Evolutionary conservation across 1,140 invertebrate species (phyloP).

Genomic region (Ceratina calcarata): DNA sequence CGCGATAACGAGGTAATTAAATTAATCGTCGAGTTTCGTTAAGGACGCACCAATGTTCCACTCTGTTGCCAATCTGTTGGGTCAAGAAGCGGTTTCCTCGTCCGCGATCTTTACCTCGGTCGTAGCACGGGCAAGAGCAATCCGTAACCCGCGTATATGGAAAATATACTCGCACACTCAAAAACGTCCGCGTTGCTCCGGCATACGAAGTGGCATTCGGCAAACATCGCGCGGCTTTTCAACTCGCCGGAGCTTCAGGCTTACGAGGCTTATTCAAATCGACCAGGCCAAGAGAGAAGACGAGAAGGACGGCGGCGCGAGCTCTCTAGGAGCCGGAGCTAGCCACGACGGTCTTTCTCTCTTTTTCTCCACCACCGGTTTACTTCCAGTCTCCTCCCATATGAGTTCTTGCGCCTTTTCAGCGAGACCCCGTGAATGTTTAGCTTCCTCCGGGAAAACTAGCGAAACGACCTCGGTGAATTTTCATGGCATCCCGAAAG

Average conservation of each 20-base stretch:
- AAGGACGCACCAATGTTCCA: neutral
- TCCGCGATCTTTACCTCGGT: neutral
- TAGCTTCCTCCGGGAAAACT: neutral
- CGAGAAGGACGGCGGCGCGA: neutral
- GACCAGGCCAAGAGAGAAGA: slow-evolving; percentile 20
- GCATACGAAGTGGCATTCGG: slow-evolving; percentile 72
- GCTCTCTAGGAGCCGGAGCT: slow-evolving; percentile 10
- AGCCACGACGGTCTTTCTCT: neutral
- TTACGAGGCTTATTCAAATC: slow-evolving; percentile 71
- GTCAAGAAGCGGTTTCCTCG: neutral
- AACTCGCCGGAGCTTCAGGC: slow-evolving; percentile 59
- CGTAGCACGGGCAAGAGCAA: neutral
- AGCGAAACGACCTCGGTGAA: neutral
- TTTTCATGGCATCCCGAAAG: too few species aligned
- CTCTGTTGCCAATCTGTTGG: neutral
- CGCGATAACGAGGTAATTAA: neutral
- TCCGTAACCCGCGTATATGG: slow-evolving; percentile 32
- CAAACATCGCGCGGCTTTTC: slow-evolving; percentile 69
- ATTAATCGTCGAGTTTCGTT: neutral
- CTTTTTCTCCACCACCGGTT: slow-evolving; percentile 30
- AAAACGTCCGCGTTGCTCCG: slow-evolving; percentile 56
- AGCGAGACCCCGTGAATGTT: slow-evolving; percentile 1
- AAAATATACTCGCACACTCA: slow-evolving; percentile 61
- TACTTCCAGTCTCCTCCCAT: slow-evolving; percentile 22
- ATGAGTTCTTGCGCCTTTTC: slow-evolving; percentile 37